Base-by-base conservation (phyloP, 2,888 invertebrate species). In the Erebia ligea region DNA sequence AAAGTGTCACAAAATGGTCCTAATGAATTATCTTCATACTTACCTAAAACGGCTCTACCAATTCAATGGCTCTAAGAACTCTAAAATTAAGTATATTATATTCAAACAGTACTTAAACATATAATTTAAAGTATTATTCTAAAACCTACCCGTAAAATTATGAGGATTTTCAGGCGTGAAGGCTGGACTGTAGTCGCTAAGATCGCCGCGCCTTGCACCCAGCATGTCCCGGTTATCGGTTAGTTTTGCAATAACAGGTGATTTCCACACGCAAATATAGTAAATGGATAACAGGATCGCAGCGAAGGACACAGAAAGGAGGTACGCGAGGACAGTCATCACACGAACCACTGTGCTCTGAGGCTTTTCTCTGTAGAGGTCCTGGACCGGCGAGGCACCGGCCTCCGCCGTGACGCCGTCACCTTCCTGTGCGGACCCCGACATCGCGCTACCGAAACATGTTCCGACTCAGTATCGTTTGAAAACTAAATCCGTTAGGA, bases 301-400 rank as follows among this genome's bases (percentile, higher is more conserved):
- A 6, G 96, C 97, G 88, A 97, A 94, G n/a, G 97, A 97, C 62
- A 97, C 97, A n/a, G 97, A 96, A 75, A 97, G 92, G 77, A 97
- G 95, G 87, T 97, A 97, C 13, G 97, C 97, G 80, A 97, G 85
- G 69, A 97, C 97, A 0, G 97, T 97, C 75, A 97, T 92, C 68
- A 97, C 94, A 58, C 97, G 88, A 73, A 94, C 91, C 78, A 90
- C 84, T 75, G 89, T 94, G 82, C 92, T 91, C 58, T 84, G 86
- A 17, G 86, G 84, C 80, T 93, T 93, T 81, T 87, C 84, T 74
- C 90, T 89, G 82, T 89, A 86, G 57, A 84, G 82, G 67, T 92
- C 90, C 57, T 88, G 87, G 68, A 83, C 80, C 59, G 86, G 82
- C 76, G 77, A 72, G 40, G 89, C 87, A 75, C 89, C 91, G 69